phyloP scores from a whole-genome alignment of 1,140 invertebrate genomes.

The Drosophila pandora region DNA sequence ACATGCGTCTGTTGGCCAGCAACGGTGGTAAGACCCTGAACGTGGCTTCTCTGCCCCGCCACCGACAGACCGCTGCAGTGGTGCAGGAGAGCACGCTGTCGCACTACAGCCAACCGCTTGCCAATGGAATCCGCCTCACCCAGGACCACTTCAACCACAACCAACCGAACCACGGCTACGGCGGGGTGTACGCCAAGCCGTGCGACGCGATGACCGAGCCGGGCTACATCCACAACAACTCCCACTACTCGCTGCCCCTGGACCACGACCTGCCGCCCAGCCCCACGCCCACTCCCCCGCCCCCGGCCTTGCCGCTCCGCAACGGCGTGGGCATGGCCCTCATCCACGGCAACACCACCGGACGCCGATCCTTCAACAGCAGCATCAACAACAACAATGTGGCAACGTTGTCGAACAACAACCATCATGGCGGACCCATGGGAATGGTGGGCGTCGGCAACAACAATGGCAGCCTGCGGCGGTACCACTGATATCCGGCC shows the following conservation, averaged over 20 bases:
- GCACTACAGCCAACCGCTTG: conserved; percentile 78
- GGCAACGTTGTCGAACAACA: conserved; percentile 67
- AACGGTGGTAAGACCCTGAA: conserved; percentile 50
- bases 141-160: conserved; percentile 82
- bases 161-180: conserved; percentile 55
- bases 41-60: conserved; percentile 50
- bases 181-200: conserved; percentile 67
- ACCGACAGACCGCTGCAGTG: conserved; percentile 15
- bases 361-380: conserved; percentile 68
- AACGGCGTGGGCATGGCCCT: conserved; percentile 72
- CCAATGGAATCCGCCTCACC: conserved; percentile 72
- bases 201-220: conserved; percentile 66
- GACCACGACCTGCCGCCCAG: conserved; percentile 72
- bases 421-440: conserved; percentile 42
- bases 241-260: conserved; percentile 77
- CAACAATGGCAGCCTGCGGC: conserved; percentile 74
- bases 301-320: conserved; percentile 73
- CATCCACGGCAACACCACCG: conserved; percentile 73
- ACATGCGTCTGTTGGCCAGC: conserved; percentile 73
- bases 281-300: conserved; percentile 74
- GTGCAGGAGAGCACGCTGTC: conserved; percentile 72
- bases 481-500: conserved; percentile 80
- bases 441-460: conserved; percentile 47
- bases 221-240: conserved; percentile 79
- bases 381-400: conserved; percentile 72